A percentile compares a stretch with the other conserved stretches of the same genome.
Evolutionary conservation across 2,888 invertebrate genomes (phyloP).

Genomic region (Alitta virens): DNA sequence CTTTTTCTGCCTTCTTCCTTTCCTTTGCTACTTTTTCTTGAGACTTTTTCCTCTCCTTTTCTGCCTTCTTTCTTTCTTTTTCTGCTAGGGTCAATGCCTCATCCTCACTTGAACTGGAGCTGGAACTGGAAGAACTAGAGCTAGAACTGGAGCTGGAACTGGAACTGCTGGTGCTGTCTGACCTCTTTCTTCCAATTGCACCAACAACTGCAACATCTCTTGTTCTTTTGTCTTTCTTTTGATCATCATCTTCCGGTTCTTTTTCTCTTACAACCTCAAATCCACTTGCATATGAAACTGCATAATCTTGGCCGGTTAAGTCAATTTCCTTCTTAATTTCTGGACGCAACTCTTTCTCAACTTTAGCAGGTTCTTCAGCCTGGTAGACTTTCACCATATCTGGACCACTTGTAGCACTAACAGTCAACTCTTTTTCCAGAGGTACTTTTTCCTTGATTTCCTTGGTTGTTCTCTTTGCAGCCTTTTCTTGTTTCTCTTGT

Average conservation of each 20-base stretch:
- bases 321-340: too few species aligned
- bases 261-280: neutral
- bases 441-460: too few species aligned
- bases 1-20: too few species aligned
- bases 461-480: too few species aligned
- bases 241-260: neutral
- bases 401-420: too few species aligned
- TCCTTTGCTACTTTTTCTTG: neutral
- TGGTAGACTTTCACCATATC: too few species aligned
- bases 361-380: too few species aligned
- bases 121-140: neutral
- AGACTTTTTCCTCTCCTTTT: neutral
- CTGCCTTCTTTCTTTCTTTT: neutral
- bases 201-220: too few species aligned
- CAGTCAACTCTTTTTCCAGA: neutral
- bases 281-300: too few species aligned
- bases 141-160: conserved; percentile 2
- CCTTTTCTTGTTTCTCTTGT: neutral
- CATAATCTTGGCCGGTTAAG: too few species aligned
- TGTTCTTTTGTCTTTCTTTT: neutral
- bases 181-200: too few species aligned
- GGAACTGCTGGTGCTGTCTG: neutral
- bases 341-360: too few species aligned
- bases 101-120: neutral
- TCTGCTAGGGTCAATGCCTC: neutral